These are phyloP conservation scores for Callimorpha dominula DNA, from an alignment of 2,888 invertebrate species.

Conservation along the genomic window DNA sequence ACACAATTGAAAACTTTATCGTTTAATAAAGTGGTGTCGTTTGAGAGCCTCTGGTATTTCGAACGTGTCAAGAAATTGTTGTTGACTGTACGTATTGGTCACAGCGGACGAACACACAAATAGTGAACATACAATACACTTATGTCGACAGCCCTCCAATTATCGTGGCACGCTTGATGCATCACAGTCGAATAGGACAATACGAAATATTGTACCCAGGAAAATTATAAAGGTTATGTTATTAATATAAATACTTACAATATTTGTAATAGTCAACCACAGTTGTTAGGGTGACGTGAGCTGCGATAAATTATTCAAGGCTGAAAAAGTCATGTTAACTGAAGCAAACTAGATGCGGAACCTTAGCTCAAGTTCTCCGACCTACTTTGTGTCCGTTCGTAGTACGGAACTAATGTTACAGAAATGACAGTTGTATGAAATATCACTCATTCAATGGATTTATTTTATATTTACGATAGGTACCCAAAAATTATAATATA, in stretches of 20 bases:
- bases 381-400: neutral
- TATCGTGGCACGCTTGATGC: slow-evolving; percentile 27
- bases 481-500: no score
- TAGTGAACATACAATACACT: slow-evolving; percentile 48
- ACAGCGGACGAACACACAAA: slow-evolving; percentile 61
- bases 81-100: slow-evolving; percentile 26
- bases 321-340: neutral
- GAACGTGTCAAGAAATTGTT: neutral
- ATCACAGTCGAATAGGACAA: slow-evolving; percentile 15
- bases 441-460: neutral
- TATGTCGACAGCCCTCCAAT: slow-evolving; percentile 45
- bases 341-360: neutral
- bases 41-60: neutral
- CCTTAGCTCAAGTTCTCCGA: neutral
- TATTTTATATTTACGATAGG: neutral
- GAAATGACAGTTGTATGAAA: neutral
- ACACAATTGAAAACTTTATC: no score
- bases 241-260: neutral
- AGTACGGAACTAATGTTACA: neutral
- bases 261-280: neutral
- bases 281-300: neutral
- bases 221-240: slow-evolving; percentile 12
- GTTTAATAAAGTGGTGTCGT: neutral
- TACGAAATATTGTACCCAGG: slow-evolving; percentile 26
- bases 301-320: neutral